Percentiles rank a stretch among this genome's conserved stretches.
Conservation (phyloP, 1,140 invertebrate species). For the Aphidius gifuensis region DNA sequence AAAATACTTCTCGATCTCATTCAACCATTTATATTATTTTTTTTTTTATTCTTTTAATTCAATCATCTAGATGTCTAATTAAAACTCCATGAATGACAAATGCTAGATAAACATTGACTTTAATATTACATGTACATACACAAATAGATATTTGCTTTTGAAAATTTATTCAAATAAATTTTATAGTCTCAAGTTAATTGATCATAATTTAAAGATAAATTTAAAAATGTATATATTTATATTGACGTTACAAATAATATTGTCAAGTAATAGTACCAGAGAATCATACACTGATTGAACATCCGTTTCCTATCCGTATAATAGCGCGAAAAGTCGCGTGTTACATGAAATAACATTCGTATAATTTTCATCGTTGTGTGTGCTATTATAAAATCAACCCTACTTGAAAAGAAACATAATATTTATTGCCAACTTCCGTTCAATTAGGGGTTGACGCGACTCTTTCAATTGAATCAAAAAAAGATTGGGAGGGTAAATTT, state of each 20-base stretch:
- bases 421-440: conserved; percentile 52
- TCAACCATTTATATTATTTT: conserved; percentile 8
- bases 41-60: conserved; percentile 10
- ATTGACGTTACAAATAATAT: not conserved
- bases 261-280: conserved; percentile 16
- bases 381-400: conserved; percentile 45
- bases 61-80: conserved; percentile 13
- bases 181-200: too few relatives aligned
- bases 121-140: not conserved
- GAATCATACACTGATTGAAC: conserved; percentile 35
- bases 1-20: not conserved
- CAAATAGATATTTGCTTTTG: too few relatives aligned
- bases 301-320: conserved; percentile 40
- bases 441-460: conserved; percentile 47
- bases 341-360: conserved; percentile 14
- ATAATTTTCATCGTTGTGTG: conserved; percentile 30
- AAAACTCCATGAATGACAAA: conserved; percentile 11
- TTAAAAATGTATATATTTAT: too few relatives aligned
- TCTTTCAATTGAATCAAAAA: conserved; percentile 8
- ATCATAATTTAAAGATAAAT: too few relatives aligned
- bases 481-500: too few relatives aligned
- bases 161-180: too few relatives aligned
- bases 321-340: conserved; percentile 15
- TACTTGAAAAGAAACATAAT: conserved; percentile 40
- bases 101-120: conserved; percentile 2